These are phyloP conservation scores for Taenioides sp. DNA, from an alignment of 2,797 vertebrate species.

Conservation along the genomic window DNA sequence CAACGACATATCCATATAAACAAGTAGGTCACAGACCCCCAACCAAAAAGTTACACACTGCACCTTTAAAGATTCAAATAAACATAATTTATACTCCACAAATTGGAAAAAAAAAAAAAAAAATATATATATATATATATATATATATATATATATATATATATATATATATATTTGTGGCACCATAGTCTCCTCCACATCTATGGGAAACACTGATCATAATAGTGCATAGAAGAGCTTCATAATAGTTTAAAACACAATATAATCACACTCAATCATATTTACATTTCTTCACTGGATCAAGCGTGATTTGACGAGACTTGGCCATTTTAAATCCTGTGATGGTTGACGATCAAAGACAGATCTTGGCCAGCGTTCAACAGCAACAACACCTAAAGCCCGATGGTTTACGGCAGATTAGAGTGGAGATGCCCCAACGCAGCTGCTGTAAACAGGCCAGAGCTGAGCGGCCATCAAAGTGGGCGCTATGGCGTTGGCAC, in stretches of 20 bases:
- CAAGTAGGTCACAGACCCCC: no score
- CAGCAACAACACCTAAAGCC: slow-evolving; percentile 33
- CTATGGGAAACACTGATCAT: no score
- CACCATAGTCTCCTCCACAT: no score
- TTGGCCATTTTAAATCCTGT: slow-evolving; percentile 6
- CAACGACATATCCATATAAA: no score
- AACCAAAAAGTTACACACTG: no score
- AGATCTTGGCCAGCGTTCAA: slow-evolving; percentile 37
- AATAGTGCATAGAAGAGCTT: no score
- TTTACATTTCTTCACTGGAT: not conserved
- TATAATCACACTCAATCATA: not conserved
- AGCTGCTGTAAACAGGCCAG: slow-evolving; percentile 40
- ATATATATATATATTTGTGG: no score
- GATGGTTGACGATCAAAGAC: slow-evolving; percentile 22
- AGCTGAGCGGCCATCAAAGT: slow-evolving; percentile 42
- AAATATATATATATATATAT: no score
- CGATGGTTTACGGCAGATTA: slow-evolving; percentile 42
- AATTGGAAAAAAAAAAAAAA: no score
- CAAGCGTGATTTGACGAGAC: slow-evolving; percentile 3
- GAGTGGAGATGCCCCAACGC: slow-evolving; percentile 39
- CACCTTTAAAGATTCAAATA: no score
- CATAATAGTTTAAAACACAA: not conserved
- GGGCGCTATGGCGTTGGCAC: slow-evolving; percentile 28
- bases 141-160: no score
- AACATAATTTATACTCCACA: no score